Conservation (phyloP, 2,113 vertebrate species). For the Oryzias woworae region DNA sequence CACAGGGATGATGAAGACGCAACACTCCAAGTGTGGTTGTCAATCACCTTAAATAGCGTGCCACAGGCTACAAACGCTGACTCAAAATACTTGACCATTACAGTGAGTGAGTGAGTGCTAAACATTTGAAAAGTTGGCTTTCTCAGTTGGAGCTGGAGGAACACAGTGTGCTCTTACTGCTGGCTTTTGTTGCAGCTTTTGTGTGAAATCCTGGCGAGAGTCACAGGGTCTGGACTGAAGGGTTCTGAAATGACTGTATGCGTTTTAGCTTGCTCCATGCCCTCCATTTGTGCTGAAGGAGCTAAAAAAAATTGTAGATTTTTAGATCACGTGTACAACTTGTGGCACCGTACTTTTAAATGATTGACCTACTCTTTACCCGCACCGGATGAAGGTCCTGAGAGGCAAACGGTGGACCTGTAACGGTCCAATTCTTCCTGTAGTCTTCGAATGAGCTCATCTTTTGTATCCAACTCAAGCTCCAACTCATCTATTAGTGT, state of each 20-base stretch:
- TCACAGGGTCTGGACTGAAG: constrained; percentile 55
- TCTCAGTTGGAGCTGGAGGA: constrained; percentile 9
- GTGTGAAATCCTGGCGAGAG: constrained; percentile 54
- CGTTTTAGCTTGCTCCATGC: constrained; percentile 59
- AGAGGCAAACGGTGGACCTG: constrained; percentile 59
- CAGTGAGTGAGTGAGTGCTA: neutral
- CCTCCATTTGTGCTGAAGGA: constrained; percentile 41
- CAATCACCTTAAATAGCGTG: constrained; percentile 5
- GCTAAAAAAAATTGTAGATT: constrained; percentile 30
- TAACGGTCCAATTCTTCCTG: constrained; percentile 80
- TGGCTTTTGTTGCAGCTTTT: constrained; percentile 72
- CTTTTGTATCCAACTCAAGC: constrained; percentile 79
- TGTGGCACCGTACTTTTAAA: neutral
- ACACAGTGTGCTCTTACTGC: constrained; percentile 65
- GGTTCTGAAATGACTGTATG: constrained; percentile 73
- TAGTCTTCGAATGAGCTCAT: constrained; percentile 79
- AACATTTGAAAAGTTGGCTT: constrained; percentile 3
- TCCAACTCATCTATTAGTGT: constrained; percentile 80
- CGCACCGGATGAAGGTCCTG: constrained; percentile 55
- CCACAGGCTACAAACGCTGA: neutral
- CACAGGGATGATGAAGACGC: constrained; percentile 3
- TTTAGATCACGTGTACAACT: constrained; percentile 1
- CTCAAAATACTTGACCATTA: constrained; percentile 15
- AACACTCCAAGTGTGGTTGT: constrained; percentile 11
- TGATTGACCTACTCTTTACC: constrained; percentile 35